These are phyloP conservation scores for Dipodomys stephensi DNA, from an alignment of 2,113 vertebrate genomes.

Conservation along the genomic window DNA sequence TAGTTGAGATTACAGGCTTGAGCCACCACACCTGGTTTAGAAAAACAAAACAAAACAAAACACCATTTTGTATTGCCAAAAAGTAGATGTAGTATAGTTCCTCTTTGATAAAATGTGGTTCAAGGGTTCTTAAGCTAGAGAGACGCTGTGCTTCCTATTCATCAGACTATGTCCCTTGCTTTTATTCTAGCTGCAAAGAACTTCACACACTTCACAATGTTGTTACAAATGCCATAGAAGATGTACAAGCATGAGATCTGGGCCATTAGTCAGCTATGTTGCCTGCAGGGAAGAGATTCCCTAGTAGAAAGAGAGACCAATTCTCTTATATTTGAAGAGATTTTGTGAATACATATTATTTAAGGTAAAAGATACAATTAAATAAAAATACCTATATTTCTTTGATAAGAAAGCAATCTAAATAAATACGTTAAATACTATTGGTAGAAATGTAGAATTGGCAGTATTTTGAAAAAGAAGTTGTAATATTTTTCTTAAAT, in stretches of 20 bases:
- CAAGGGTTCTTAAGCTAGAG: background rate
- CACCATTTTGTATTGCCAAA: background rate
- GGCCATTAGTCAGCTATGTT: background rate
- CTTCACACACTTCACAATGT: background rate
- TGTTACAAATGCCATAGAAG: too few species aligned
- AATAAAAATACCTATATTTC: slow-evolving; percentile 51
- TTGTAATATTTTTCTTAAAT: slow-evolving; percentile 81
- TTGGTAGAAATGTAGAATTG: slow-evolving; percentile 76
- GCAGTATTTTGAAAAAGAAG: slow-evolving; percentile 80
- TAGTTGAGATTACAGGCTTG: too few species aligned
- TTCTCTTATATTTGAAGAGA: background rate
- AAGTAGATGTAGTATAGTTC: background rate
- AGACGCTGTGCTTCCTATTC: background rate
- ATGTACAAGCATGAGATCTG: background rate
- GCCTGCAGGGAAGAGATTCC: background rate
- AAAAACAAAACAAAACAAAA: too few species aligned
- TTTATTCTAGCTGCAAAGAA: background rate
- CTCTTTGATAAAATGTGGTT: background rate
- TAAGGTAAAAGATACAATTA: slow-evolving; percentile 48
- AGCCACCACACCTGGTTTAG: too few species aligned
- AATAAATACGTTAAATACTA: slow-evolving; percentile 70
- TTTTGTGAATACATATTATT: background rate
- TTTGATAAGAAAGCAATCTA: slow-evolving; percentile 64
- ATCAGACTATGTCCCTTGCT: background rate
- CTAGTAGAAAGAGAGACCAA: background rate